phyloP scores from a whole-genome alignment of 1,140 invertebrate species.

The Idris sp. region DNA sequence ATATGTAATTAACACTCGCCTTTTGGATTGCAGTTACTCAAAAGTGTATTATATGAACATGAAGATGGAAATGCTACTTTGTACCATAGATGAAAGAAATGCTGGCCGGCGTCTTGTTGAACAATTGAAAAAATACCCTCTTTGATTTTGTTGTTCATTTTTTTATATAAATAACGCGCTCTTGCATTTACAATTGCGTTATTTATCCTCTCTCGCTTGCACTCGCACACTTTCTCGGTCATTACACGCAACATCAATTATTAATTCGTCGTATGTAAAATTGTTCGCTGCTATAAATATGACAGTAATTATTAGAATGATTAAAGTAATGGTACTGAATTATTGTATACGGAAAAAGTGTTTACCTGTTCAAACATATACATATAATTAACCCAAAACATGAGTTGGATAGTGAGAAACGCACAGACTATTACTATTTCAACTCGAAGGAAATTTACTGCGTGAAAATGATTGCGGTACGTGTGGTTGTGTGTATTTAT shows the following conservation, averaged over 20 bases:
- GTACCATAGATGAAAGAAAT: conserved; percentile 63
- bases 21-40: conserved; percentile 51
- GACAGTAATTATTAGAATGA: conserved; percentile 44
- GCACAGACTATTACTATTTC: too few species aligned
- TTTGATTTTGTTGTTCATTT: too few species aligned
- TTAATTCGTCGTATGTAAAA: conserved; percentile 53
- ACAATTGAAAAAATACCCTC: conserved; percentile 53
- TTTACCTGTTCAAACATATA: conserved; percentile 39
- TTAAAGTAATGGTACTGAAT: conserved; percentile 42
- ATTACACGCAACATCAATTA: conserved; percentile 55
- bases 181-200: conserved; percentile 33
- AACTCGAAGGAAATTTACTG: too few species aligned
- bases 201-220: conserved; percentile 18
- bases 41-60: conserved; percentile 57
- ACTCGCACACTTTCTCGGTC: conserved; percentile 22
- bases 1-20: conserved; percentile 51
- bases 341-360: conserved; percentile 45
- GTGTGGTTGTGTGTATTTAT: too few species aligned
- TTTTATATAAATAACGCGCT: too few species aligned
- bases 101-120: conserved; percentile 61
- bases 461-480: too few species aligned
- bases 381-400: conserved; percentile 35
- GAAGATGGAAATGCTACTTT: conserved; percentile 65
- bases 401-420: conserved; percentile 18
- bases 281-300: conserved; percentile 59